Percentiles rank a stretch among this genome's conserved stretches.
Conservation (phyloP, 2,888 invertebrate genomes). For the Chironomus tentans region DNA sequence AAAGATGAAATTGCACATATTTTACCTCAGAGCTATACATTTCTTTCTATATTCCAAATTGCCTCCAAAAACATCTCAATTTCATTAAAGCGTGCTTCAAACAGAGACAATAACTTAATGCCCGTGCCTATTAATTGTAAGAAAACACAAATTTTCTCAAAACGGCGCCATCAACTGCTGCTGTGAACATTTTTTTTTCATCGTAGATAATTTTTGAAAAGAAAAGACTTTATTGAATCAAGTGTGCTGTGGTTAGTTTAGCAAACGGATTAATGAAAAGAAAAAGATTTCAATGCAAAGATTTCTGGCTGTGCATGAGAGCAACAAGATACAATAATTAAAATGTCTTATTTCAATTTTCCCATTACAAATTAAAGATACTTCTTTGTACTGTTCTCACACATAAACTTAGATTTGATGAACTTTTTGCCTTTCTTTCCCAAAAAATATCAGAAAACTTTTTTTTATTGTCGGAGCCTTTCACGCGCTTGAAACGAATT, state of each 20-base stretch:
- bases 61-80: not conserved
- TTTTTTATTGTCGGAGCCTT: not conserved
- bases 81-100: not conserved
- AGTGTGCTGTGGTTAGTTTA: not conserved
- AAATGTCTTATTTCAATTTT: not conserved
- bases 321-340: not conserved
- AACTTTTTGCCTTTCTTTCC: not conserved
- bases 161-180: not conserved
- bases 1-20: too few relatives aligned
- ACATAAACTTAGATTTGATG: not conserved
- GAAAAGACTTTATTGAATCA: not conserved
- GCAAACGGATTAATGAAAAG: not conserved
- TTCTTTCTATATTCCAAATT: too few relatives aligned
- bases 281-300: not conserved
- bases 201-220: not conserved
- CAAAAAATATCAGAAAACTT: not conserved
- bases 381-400: not conserved
- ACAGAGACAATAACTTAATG: not conserved
- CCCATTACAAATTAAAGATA: not conserved
- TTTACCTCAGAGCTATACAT: too few relatives aligned
- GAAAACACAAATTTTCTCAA: not conserved
- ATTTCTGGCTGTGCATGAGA: not conserved
- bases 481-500: constrained; percentile 18
- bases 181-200: not conserved
- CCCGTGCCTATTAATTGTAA: not conserved